Evolutionary conservation across 2,113 vertebrate species (phyloP).

Genomic region (Microcebus ravelobensis): DNA sequence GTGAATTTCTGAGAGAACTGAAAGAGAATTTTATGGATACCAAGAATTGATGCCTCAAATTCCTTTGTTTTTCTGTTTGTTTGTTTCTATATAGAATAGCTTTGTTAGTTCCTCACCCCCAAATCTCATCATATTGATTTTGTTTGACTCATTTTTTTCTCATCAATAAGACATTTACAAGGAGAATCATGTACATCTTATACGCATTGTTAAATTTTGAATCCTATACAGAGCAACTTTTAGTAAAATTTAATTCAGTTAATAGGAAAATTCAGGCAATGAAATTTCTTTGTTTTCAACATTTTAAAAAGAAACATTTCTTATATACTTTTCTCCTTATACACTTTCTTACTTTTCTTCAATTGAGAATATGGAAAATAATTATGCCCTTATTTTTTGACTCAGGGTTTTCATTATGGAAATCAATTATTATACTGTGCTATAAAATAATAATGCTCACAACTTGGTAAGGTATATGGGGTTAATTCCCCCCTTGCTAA

Average conservation of each 20-base stretch:
- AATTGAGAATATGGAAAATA: constrained; percentile 1
- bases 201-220: constrained; percentile 8
- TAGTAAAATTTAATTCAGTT: constrained; percentile 16
- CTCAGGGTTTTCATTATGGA: constrained; percentile 18
- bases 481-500: background rate
- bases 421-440: background rate
- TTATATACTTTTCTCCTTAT: background rate
- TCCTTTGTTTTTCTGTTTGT: background rate
- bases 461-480: background rate
- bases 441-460: constrained; percentile 1
- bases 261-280: background rate
- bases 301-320: constrained; percentile 29
- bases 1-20: background rate
- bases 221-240: background rate
- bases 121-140: constrained; percentile 30
- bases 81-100: background rate
- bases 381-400: constrained; percentile 13
- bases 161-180: background rate
- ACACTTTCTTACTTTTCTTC: constrained; percentile 19
- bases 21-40: background rate
- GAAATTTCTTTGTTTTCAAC: constrained; percentile 30
- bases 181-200: background rate
- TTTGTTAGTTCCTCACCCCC: constrained; percentile 14
- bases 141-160: background rate
- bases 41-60: background rate